Percentiles rank a stretch among this genome's conserved stretches.
Evolutionary conservation across 2,888 invertebrate species (phyloP).

Genomic region (Entomobrya proxima): DNA sequence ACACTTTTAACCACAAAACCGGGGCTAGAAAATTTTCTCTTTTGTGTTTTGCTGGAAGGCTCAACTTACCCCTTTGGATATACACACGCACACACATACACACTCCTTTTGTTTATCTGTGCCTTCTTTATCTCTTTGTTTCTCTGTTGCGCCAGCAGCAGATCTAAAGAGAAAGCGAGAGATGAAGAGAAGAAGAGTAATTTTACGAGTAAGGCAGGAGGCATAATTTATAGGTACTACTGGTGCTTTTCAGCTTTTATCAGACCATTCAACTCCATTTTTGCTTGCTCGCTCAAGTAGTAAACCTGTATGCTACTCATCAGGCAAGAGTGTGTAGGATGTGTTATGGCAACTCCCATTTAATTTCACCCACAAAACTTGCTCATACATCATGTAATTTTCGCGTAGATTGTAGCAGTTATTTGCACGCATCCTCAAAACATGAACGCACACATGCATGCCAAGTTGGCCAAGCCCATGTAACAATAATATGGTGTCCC

Average conservation of each 20-base stretch:
- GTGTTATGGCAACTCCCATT: constrained; percentile 14
- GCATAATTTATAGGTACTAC: constrained; percentile 8
- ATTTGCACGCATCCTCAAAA: not conserved
- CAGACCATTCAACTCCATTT: not conserved
- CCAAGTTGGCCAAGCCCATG: too few species aligned
- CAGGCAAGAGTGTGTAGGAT: not conserved
- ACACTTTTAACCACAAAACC: not conserved
- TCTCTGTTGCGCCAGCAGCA: too few species aligned
- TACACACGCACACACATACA: not conserved
- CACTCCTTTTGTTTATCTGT: not conserved
- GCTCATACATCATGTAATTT: constrained; percentile 6
- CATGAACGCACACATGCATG: not conserved
- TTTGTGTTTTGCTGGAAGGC: not conserved
- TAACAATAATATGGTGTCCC: not conserved
- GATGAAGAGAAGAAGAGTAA: not conserved
- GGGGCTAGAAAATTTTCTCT: not conserved
- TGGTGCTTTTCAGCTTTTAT: not conserved
- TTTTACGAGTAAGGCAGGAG: not conserved
- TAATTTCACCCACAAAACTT: constrained; percentile 9
- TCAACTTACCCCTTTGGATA: not conserved
- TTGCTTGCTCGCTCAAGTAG: not conserved
- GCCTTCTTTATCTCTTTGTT: not conserved
- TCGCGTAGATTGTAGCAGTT: not conserved
- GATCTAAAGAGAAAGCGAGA: not conserved
- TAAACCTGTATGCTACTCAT: not conserved